phyloP scores from a whole-genome alignment of 2,113 vertebrate species.

The Laticauda laticaudata region DNA sequence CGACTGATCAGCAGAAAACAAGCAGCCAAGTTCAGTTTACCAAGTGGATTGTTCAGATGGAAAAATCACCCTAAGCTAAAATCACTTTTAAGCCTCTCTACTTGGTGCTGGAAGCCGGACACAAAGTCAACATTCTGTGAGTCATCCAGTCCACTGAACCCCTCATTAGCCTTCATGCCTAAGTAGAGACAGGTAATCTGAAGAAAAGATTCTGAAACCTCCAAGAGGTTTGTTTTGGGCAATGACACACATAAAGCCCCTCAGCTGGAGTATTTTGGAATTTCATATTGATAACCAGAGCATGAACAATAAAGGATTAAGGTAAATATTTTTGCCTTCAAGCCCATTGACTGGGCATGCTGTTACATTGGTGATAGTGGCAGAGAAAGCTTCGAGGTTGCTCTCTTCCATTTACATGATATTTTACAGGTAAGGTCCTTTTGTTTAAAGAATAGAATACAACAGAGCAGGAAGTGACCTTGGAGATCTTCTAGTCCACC shows the following conservation, averaged over 20 bases:
- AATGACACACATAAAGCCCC: neutral
- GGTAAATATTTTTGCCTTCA: neutral
- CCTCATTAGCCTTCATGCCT: neutral
- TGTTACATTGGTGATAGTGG: neutral
- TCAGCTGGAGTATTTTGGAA: neutral
- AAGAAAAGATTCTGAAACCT: neutral
- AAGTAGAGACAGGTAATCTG: neutral
- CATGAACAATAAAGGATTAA: neutral
- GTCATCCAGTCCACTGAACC: neutral
- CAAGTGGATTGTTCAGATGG: neutral
- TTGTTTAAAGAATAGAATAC: too few species aligned
- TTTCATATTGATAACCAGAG: neutral
- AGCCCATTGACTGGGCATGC: neutral
- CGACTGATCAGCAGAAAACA: neutral
- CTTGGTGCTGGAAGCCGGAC: neutral
- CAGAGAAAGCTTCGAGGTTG: neutral
- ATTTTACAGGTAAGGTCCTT: neutral
- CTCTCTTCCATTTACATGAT: neutral
- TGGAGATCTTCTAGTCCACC: too few species aligned
- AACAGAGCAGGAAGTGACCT: too few species aligned
- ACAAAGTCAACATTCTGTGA: neutral
- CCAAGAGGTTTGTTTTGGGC: neutral
- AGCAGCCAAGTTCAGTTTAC: neutral
- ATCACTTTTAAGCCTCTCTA: neutral
- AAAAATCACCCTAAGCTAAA: neutral